Evolutionary conservation across 2,113 vertebrate genomes (phyloP).

Genomic region (Sinosuthora webbiana): DNA sequence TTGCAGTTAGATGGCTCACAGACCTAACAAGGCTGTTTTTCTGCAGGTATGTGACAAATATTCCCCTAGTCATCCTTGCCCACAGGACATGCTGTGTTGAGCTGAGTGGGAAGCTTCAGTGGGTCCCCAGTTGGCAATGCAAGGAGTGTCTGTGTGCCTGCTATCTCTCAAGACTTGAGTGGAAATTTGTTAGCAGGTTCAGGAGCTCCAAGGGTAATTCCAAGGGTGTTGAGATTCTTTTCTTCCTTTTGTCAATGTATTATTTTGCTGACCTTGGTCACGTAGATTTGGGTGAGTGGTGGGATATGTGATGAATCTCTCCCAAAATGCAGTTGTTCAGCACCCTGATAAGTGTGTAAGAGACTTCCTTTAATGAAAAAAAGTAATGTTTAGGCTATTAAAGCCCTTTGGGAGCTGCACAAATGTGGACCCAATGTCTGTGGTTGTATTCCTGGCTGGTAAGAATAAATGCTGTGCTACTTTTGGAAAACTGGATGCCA

Average conservation of each 20-base stretch:
- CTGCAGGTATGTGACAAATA: not conserved
- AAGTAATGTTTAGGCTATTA: not conserved
- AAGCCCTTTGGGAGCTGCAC: not conserved
- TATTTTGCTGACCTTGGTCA: not conserved
- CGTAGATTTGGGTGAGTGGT: not conserved
- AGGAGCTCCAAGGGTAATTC: not conserved
- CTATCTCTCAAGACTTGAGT: not conserved
- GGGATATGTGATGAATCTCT: not conserved
- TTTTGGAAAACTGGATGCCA: not conserved
- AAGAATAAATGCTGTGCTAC: not conserved
- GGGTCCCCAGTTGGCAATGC: accelerated
- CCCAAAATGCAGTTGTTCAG: not conserved
- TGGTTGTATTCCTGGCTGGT: not conserved
- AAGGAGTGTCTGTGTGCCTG: not conserved
- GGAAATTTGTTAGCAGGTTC: not conserved
- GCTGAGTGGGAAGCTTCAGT: not conserved
- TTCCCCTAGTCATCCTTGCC: not conserved
- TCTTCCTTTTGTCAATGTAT: not conserved
- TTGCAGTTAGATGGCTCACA: not conserved
- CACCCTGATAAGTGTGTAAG: not conserved
- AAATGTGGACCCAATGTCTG: not conserved
- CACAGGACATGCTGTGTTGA: not conserved
- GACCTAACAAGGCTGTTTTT: not conserved
- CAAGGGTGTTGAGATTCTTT: not conserved
- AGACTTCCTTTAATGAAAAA: not conserved